phyloP scores from a whole-genome alignment of 2,113 vertebrate genomes.

The Sturnira hondurensis region DNA sequence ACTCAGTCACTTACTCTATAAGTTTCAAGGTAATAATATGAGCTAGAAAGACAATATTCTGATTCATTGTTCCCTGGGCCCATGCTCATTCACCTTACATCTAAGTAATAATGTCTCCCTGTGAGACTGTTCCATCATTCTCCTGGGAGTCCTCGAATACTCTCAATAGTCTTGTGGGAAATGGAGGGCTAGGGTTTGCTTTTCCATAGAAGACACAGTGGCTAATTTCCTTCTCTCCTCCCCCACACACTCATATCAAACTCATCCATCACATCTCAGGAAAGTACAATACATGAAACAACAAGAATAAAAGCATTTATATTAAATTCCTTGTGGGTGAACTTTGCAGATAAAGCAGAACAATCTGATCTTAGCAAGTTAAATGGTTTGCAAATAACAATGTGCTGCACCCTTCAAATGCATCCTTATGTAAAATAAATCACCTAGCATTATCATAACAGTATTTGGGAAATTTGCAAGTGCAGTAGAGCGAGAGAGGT shows the following conservation, averaged over 20 bases:
- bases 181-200: not conserved
- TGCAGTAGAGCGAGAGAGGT: slow-evolving; percentile 34
- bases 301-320: slow-evolving; percentile 66
- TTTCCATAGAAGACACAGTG: slow-evolving; percentile 2
- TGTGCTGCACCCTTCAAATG: slow-evolving; percentile 69
- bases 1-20: not conserved
- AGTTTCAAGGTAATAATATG: not conserved
- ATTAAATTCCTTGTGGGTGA: slow-evolving; percentile 70
- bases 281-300: slow-evolving; percentile 65
- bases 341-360: slow-evolving; percentile 62
- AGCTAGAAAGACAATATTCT: not conserved
- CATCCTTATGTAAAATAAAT: slow-evolving; percentile 70
- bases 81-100: not conserved
- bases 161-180: slow-evolving; percentile 5
- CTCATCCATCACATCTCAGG: slow-evolving; percentile 68
- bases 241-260: slow-evolving; percentile 58
- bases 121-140: not conserved
- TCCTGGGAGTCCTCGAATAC: slow-evolving; percentile 42
- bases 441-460: slow-evolving; percentile 73
- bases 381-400: slow-evolving; percentile 75
- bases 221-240: slow-evolving; percentile 50
- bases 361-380: slow-evolving; percentile 56
- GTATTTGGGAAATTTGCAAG: slow-evolving; percentile 69
- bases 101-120: slow-evolving; percentile 8
- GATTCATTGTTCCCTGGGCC: not conserved